Base-by-base conservation (phyloP, 2,113 vertebrate genomes). In the Percina caprodes region DNA sequence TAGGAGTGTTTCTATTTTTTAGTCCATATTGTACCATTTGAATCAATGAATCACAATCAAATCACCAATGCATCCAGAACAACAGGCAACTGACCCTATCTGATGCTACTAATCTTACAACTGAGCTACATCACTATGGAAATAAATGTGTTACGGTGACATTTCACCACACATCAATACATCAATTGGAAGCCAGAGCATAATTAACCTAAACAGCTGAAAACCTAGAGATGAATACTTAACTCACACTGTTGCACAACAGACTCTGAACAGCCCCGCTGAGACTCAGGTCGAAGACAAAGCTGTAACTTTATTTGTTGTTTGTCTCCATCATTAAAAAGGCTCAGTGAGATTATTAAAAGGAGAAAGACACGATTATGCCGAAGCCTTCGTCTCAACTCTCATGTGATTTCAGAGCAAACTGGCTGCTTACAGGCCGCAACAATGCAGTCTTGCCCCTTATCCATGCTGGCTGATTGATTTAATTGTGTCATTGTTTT, bases 401-500 rank as follows among this genome's bases (percentile, higher is more conserved):
- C 85, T 88, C 82, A 6, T 61, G 87, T 81, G 91, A 88, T 70
- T 84, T 81, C 74, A 51, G 42, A 74, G 87, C n/a, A 80, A 86
- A 79, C 65, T 19, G 82, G 21, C 77, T 82, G 81, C 83, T 82
- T 70, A 75, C 67, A 35, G 66, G 78, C 69, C 33, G 39, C 18
- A 85, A 78, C 82, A 74, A 80, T 69, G 77, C 61, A 55, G 82
- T 60, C 56, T 23, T 71, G 77, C 72, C 74, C 84, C 80, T 88
- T 71, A 74, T 87, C 81, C 85, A 83, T 46, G 82, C 74, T 58
- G 88, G 51, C 78, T 88, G 89, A 93, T 85, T 92, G 87, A 93
- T 89, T 93, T 92, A 88, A 92, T 91, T 91, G 90, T 91, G 87
- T 73, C 87, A 80, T 86, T 88, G 89, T 90, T 90, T 84, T 81